Conservation (phyloP, 2,797 vertebrate genomes). For the Sebastes kiyomatsui region DNA sequence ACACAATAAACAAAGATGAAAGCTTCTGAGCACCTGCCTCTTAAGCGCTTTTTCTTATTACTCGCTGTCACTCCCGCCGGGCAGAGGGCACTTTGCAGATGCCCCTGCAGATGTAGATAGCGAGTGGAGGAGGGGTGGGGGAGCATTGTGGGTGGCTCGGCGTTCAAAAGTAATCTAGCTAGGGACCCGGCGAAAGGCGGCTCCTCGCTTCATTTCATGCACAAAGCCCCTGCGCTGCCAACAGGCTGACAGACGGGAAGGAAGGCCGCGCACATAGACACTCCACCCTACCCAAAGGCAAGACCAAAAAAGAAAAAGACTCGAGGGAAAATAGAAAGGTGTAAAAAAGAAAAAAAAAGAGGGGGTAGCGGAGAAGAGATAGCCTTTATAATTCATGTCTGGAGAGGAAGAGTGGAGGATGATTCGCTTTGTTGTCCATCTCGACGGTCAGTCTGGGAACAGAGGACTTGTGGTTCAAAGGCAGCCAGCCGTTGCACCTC, state of each 20-base stretch:
- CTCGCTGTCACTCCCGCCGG: constrained; percentile 58
- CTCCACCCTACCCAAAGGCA: constrained; percentile 37
- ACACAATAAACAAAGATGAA: constrained; percentile 57
- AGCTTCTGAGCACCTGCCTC: constrained; percentile 53
- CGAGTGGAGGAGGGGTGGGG: constrained; percentile 12
- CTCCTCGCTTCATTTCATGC: constrained; percentile 59
- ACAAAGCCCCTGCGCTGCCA: constrained; percentile 53
- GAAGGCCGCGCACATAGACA: constrained; percentile 29
- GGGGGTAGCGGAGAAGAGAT: constrained; percentile 10
- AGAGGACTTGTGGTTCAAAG: constrained; percentile 65
- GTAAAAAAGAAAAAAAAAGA: constrained; percentile 20
- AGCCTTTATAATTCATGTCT: constrained; percentile 74
- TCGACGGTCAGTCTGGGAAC: constrained; percentile 55
- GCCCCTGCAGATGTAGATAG: constrained; percentile 69
- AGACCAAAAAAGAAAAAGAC: constrained; percentile 48
- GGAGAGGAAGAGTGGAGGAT: constrained; percentile 51
- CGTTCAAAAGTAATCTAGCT: constrained; percentile 65
- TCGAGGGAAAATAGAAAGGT: constrained; percentile 51
- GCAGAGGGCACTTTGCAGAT: constrained; percentile 66
- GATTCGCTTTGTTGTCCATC: constrained; percentile 70
- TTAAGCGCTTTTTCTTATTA: constrained; percentile 62
- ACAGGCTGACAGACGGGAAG: constrained; percentile 53
- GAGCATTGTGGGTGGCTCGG: constrained; percentile 52
- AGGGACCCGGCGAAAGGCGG: constrained; percentile 37
- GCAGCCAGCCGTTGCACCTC: constrained; percentile 45